A percentile compares a stretch with the other conserved stretches of the same genome.
phyloP scores from a whole-genome alignment of 2,797 vertebrate species.

The Melopsittacus undulatus region DNA sequence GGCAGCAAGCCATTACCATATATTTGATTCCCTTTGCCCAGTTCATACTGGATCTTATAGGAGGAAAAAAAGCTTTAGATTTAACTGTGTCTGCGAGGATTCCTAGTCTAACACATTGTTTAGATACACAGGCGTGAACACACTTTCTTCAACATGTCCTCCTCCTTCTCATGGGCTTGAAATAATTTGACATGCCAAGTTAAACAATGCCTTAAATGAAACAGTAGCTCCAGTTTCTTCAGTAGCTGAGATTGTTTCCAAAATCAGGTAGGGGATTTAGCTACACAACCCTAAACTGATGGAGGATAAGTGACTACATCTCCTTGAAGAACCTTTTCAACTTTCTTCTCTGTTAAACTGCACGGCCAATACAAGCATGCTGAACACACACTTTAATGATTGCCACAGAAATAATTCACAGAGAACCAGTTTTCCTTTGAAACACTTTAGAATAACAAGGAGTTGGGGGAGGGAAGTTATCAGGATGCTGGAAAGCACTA shows the following conservation, averaged over 20 bases:
- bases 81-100: neutral
- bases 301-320: neutral
- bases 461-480: constrained; percentile 44
- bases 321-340: neutral
- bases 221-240: neutral
- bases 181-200: neutral
- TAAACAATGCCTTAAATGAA: neutral
- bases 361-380: neutral
- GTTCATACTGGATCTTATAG: constrained; percentile 15
- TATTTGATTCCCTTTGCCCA: constrained; percentile 45
- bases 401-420: neutral
- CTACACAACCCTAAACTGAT: neutral
- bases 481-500: constrained; percentile 43
- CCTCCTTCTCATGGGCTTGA: constrained; percentile 1
- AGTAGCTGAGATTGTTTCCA: neutral
- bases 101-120: neutral
- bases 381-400: neutral
- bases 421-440: constrained; percentile 43
- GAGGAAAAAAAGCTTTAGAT: constrained; percentile 20
- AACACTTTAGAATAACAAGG: constrained; percentile 30
- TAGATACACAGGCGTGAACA: neutral
- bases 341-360: neutral
- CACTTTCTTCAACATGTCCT: neutral
- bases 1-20: constrained; percentile 27
- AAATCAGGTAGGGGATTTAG: neutral